Evolutionary conservation across 2,797 vertebrate species (phyloP).

Genomic region (Ciconia nigra): DNA sequence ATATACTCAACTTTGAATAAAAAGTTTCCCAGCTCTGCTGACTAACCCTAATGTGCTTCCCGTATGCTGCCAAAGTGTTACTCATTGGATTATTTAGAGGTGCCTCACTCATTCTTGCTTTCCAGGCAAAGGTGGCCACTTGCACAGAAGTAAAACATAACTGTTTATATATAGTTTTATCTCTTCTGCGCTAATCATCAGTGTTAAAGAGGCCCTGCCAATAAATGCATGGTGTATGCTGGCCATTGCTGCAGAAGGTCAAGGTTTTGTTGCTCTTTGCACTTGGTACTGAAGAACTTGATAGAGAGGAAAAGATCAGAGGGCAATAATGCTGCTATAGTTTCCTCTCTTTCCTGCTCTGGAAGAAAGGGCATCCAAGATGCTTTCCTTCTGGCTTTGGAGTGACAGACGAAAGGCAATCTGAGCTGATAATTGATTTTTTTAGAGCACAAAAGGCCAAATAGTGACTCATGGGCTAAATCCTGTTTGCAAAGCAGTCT

Average conservation of each 20-base stretch:
- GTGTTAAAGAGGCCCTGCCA: not conserved
- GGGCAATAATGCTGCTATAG: not conserved
- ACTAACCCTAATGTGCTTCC: not conserved
- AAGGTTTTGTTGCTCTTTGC: not conserved
- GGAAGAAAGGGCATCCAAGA: not conserved
- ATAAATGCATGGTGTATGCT: not conserved
- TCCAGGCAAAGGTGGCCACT: not conserved
- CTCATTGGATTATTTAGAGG: not conserved
- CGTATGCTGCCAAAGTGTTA: not conserved
- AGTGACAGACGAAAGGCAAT: not conserved
- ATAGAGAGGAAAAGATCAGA: not conserved
- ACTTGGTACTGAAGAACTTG: not conserved
- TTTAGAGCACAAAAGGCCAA: not conserved
- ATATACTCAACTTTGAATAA: not conserved
- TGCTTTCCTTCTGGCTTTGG: not conserved
- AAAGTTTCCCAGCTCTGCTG: not conserved
- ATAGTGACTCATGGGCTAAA: constrained; percentile 14
- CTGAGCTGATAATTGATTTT: not conserved
- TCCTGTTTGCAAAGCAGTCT: not conserved
- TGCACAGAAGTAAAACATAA: not conserved
- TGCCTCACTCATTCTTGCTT: not conserved
- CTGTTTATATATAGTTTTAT: not conserved
- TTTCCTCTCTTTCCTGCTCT: not conserved
- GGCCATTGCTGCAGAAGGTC: not conserved
- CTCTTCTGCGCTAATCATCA: not conserved